These are phyloP conservation scores for Calyptommatus sinebrachiatus DNA, from an alignment of 2,113 vertebrate genomes.

Conservation along the genomic window DNA sequence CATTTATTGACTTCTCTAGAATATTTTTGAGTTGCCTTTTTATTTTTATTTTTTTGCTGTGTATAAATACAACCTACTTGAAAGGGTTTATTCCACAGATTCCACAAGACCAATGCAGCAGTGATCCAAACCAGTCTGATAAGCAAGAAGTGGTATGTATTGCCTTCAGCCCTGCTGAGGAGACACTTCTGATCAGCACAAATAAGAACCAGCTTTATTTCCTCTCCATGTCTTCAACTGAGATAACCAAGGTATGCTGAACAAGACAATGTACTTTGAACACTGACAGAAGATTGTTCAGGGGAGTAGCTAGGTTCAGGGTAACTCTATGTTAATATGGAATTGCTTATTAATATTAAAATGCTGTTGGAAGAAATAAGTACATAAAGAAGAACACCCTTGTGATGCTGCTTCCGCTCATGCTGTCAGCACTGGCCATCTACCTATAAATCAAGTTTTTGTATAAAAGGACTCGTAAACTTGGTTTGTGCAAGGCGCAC, in stretches of 20 bases:
- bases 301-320: not conserved
- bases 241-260: constrained; percentile 69
- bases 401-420: not conserved
- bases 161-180: constrained; percentile 90
- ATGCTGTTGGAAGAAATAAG: not conserved
- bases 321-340: not conserved
- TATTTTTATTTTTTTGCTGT: not conserved
- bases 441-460: not conserved
- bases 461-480: no score
- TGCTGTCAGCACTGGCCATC: not conserved
- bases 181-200: constrained; percentile 81
- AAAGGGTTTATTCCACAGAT: constrained; percentile 75
- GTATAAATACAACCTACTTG: not conserved
- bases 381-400: not conserved
- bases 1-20: no score
- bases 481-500: no score
- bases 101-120: constrained; percentile 73
- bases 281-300: not conserved
- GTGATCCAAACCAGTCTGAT: constrained; percentile 66
- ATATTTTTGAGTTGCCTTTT: no score
- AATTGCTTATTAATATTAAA: not conserved
- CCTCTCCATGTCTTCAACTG: constrained; percentile 75
- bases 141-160: constrained; percentile 80
- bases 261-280: constrained; percentile 2
- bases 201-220: constrained; percentile 83